These are phyloP conservation scores for Sphyrna mokarran DNA, from an alignment of 2,113 vertebrate species.

Conservation along the genomic window DNA sequence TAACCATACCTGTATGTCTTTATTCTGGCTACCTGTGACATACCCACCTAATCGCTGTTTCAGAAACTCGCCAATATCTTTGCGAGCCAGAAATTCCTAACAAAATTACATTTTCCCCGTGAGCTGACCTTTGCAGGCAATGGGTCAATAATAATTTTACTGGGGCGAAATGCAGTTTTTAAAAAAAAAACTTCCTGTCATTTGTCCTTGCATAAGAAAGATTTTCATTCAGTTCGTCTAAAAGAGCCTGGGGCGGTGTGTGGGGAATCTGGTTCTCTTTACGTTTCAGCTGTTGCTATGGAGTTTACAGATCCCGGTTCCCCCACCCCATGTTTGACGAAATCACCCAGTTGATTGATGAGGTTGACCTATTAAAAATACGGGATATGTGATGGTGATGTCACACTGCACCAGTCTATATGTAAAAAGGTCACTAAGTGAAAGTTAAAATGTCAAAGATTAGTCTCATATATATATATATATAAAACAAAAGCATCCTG, in stretches of 20 bases:
- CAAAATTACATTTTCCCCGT: not conserved
- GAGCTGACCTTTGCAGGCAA: slow-evolving; percentile 15
- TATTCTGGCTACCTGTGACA: not conserved
- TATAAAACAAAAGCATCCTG: slow-evolving; percentile 7
- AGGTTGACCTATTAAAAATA: slow-evolving; percentile 31
- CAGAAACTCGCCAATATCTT: not conserved
- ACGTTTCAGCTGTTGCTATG: slow-evolving; percentile 22
- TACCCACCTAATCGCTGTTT: not conserved
- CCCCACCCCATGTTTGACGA: not conserved
- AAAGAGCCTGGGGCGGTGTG: not conserved
- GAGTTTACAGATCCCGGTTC: not conserved
- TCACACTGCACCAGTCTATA: slow-evolving; percentile 31
- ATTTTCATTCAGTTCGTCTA: slow-evolving; percentile 10
- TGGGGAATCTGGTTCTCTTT: slow-evolving; percentile 23
- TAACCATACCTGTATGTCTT: not conserved
- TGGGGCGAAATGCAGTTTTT: not conserved
- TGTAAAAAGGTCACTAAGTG: not conserved
- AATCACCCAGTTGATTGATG: slow-evolving; percentile 24
- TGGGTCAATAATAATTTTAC: slow-evolving; percentile 19
- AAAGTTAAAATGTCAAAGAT: slow-evolving; percentile 21
- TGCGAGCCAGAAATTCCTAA: slow-evolving; percentile 27
- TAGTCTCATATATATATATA: not conserved
- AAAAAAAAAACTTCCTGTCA: slow-evolving; percentile 9
- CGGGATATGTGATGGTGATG: slow-evolving; percentile 23
- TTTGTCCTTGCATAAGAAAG: slow-evolving; percentile 24